Conservation (phyloP, 2,888 invertebrate genomes). For the Invenusta paracnida region DNA sequence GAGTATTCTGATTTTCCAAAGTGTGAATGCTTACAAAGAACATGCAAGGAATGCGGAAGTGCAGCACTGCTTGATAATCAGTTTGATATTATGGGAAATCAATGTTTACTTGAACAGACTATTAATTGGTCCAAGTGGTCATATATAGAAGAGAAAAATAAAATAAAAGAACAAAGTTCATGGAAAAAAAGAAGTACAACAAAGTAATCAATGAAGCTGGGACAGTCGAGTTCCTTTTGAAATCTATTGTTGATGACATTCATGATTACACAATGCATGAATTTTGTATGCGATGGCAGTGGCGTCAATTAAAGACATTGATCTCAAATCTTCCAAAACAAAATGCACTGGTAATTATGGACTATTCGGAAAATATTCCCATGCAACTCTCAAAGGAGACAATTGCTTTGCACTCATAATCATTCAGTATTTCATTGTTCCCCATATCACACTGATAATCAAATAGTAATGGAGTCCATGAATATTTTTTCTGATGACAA, state of each 20-base stretch:
- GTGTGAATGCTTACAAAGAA: not conserved
- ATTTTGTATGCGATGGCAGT: not conserved
- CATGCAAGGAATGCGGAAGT: not conserved
- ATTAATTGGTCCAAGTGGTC: not conserved
- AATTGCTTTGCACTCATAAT: not conserved
- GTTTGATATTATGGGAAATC: not conserved
- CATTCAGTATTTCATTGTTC: too few species aligned
- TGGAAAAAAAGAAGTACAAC: not conserved
- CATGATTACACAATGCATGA: not conserved
- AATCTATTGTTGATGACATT: not conserved
- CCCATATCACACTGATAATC: not conserved
- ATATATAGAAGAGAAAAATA: not conserved
- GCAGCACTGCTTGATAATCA: not conserved
- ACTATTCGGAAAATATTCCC: not conserved
- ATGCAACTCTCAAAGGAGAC: not conserved
- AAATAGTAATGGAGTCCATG: not conserved
- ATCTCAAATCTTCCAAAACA: not conserved
- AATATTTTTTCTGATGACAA: not conserved
- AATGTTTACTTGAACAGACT: not conserved
- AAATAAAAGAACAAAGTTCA: not conserved
- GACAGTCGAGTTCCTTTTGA: not conserved
- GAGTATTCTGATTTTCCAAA: not conserved
- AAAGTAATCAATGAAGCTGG: not conserved
- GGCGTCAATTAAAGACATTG: not conserved
- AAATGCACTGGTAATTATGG: not conserved